Percentiles rank a stretch among this genome's conserved stretches.
Conservation (phyloP, 2,888 invertebrate genomes). For the Cheilosia scutellata region DNA sequence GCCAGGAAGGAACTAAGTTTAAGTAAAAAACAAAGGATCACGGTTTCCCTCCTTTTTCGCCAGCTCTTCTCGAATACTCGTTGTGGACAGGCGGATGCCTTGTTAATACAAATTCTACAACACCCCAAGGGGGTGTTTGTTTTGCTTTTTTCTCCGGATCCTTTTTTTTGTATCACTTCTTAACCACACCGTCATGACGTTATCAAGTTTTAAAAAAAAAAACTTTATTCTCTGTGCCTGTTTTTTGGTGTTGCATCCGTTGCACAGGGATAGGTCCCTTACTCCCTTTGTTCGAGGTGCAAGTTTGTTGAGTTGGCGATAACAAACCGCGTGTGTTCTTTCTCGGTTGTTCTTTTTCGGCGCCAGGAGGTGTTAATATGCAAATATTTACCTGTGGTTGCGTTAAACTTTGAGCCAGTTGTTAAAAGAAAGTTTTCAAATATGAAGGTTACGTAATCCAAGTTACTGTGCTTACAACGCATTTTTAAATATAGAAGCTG, state of each 20-base stretch:
- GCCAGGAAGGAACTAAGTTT: slow-evolving; percentile 11
- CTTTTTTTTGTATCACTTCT: slow-evolving; percentile 60
- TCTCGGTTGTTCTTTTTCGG: slow-evolving; percentile 1
- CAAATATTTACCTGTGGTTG: slow-evolving; percentile 31
- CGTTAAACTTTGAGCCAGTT: no score
- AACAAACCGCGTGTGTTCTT: slow-evolving; percentile 50
- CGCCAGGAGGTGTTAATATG: slow-evolving; percentile 52
- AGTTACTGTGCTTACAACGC: no score
- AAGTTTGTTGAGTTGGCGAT: slow-evolving; percentile 64
- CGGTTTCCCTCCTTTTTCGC: slow-evolving; percentile 24
- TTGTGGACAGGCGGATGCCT: slow-evolving; percentile 60
- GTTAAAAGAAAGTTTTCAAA: no score
- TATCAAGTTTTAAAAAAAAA: slow-evolving; percentile 63
- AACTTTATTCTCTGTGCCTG: slow-evolving; percentile 42
- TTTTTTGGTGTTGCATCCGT: slow-evolving; percentile 60
- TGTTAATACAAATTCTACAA: slow-evolving; percentile 71
- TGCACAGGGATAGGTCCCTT: slow-evolving; percentile 2
- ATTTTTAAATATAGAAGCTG: no score
- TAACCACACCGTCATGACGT: slow-evolving; percentile 60
- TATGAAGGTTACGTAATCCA: no score
- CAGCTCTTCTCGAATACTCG: slow-evolving; percentile 57
- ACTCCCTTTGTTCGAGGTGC: slow-evolving; percentile 44
- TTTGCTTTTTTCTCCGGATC: slow-evolving; percentile 21
- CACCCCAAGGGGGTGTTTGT: slow-evolving; percentile 40
- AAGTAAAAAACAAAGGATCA: slow-evolving; percentile 33